These are phyloP conservation scores for Liolophura sinensis DNA, from an alignment of 1,140 invertebrate genomes.

Conservation along the genomic window DNA sequence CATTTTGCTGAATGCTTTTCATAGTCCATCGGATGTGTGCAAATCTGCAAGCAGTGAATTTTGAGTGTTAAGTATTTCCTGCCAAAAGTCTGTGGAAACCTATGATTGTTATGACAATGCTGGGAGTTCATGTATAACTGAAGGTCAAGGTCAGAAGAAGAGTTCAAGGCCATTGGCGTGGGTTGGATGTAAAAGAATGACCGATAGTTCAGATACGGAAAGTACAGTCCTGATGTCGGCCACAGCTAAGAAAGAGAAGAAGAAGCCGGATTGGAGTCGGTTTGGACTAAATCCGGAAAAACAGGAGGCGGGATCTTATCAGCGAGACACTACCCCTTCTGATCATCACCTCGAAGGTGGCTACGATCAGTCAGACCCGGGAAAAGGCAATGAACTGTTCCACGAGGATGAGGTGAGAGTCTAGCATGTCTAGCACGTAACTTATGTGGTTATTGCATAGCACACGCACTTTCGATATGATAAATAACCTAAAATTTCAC, in stretches of 20 bases:
- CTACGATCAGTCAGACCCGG: slow-evolving; percentile 37
- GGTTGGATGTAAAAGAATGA: not conserved
- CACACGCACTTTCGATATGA: not conserved
- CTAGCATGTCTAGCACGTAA: no score
- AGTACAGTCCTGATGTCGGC: slow-evolving; percentile 2
- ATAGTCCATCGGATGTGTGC: no score
- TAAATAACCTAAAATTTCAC: no score
- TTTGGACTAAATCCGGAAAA: slow-evolving; percentile 53
- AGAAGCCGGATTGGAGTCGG: slow-evolving; percentile 45
- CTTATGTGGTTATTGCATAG: not conserved
- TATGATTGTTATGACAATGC: not conserved
- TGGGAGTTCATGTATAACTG: not conserved
- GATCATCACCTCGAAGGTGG: slow-evolving; percentile 21
- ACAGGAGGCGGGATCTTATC: slow-evolving; percentile 24
- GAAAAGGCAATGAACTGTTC: slow-evolving; percentile 78
- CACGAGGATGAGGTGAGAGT: slow-evolving; percentile 78
- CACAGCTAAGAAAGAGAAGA: slow-evolving; percentile 19
- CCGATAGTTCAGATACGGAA: slow-evolving; percentile 2
- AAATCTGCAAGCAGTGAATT: no score
- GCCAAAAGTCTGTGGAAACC: no score
- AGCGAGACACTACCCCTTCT: slow-evolving; percentile 10
- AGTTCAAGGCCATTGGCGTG: not conserved
- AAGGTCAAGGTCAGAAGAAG: slow-evolving; percentile 1
- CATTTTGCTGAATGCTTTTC: no score
- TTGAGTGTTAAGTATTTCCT: no score